These are phyloP conservation scores for Trematomus loennbergii DNA, from an alignment of 2,113 vertebrate species.

Conservation along the genomic window DNA sequence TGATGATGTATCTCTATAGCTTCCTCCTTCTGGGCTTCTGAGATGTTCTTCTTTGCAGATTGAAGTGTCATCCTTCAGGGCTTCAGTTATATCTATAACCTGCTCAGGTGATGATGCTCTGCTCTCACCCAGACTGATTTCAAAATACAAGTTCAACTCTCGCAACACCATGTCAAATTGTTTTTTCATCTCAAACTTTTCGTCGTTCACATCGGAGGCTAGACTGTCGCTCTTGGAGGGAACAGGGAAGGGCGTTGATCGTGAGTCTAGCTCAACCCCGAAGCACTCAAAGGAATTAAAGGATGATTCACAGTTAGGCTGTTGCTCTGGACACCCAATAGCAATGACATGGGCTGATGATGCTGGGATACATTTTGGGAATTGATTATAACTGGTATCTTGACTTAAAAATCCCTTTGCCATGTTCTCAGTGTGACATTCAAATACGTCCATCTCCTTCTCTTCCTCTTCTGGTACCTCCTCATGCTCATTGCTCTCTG, in stretches of 20 bases:
- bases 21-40: conserved; percentile 29
- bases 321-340: conserved; percentile 2
- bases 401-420: conserved; percentile 28
- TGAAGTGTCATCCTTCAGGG: neutral
- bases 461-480: conserved; percentile 30
- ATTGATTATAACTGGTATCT: conserved; percentile 28
- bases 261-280: conserved; percentile 16
- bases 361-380: conserved; percentile 27
- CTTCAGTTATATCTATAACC: neutral
- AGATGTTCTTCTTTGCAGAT: conserved; percentile 9
- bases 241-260: conserved; percentile 13
- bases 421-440: conserved; percentile 32
- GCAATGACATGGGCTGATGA: conserved; percentile 21
- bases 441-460: conserved; percentile 7
- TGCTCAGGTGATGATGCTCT: conserved; percentile 20
- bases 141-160: conserved; percentile 87
- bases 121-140: conserved; percentile 75
- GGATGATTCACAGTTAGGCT: conserved; percentile 24
- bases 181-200: conserved; percentile 85
- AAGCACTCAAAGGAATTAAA: neutral
- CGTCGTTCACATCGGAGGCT: conserved; percentile 63
- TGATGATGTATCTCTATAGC: conserved; percentile 32
- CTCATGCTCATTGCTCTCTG: conserved; percentile 29
- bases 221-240: neutral
- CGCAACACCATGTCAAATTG: conserved; percentile 88